Percentiles rank a stretch among this genome's conserved stretches.
These are phyloP conservation scores for Chelidonichthys spinosus DNA, from an alignment of 2,797 vertebrate genomes.

Conservation along the genomic window DNA sequence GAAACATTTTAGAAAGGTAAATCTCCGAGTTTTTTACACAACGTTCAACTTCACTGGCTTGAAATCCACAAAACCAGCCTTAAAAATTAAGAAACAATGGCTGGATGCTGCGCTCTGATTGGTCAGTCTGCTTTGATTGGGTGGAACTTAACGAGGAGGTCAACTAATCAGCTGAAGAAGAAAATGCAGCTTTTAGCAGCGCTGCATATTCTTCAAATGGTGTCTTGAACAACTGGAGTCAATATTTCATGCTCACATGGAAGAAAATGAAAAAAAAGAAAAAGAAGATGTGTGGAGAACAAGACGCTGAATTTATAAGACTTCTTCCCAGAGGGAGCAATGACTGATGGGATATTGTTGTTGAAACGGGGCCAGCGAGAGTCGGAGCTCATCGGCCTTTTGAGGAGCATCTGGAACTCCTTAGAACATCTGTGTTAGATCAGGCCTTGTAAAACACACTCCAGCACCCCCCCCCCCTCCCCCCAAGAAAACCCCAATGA, in stretches of 20 bases:
- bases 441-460: constrained; percentile 63
- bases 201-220: constrained; percentile 6
- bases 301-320: constrained; percentile 47
- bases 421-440: constrained; percentile 76
- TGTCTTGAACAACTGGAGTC: constrained; percentile 6
- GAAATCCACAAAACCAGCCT: background rate
- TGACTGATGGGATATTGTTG: constrained; percentile 73
- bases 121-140: background rate
- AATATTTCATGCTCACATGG: constrained; percentile 34
- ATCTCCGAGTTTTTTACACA: background rate
- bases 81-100: background rate
- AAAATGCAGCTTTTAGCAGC: background rate
- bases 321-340: constrained; percentile 58
- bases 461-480: constrained; percentile 17
- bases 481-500: constrained; percentile 45
- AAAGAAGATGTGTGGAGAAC: constrained; percentile 29
- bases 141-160: background rate
- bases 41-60: background rate
- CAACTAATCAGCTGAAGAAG: constrained; percentile 17
- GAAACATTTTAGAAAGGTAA: background rate
- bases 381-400: constrained; percentile 63
- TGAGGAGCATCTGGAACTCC: constrained; percentile 76
- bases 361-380: constrained; percentile 63
- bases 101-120: background rate
- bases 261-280: constrained; percentile 27